A percentile compares a stretch with the other conserved stretches of the same genome.
phyloP scores from a whole-genome alignment of 2,113 vertebrate genomes.

The Nannospalax galili region DNA sequence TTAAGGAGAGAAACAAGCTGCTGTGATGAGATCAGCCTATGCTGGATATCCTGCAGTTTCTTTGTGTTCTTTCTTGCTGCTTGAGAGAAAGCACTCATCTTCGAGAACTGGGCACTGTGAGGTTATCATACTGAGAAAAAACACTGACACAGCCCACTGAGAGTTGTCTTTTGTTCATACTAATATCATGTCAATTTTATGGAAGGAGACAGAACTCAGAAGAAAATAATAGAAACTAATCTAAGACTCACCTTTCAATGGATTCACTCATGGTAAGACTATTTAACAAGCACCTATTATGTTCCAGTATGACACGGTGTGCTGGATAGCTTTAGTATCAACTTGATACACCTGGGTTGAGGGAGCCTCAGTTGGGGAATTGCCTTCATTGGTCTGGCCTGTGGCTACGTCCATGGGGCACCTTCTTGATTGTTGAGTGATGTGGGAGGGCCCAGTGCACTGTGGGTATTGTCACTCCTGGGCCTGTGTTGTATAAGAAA shows the following conservation, averaged over 20 bases:
- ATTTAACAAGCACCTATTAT: neutral
- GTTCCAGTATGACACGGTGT: neutral
- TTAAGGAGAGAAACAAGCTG: slow-evolving; percentile 68
- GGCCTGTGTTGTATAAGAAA: no score
- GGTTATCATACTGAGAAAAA: neutral
- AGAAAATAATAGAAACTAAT: neutral
- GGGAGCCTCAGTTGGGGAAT: no score
- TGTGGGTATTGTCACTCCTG: no score
- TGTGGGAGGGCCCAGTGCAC: no score
- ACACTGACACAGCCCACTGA: neutral
- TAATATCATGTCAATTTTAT: slow-evolving; percentile 9
- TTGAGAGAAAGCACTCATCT: slow-evolving; percentile 11
- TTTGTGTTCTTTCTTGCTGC: slow-evolving; percentile 8
- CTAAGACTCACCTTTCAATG: neutral
- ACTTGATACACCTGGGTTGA: no score
- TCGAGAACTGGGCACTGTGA: neutral
- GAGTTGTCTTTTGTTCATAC: neutral
- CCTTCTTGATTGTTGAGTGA: no score
- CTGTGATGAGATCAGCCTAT: slow-evolving; percentile 53
- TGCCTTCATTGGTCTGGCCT: no score
- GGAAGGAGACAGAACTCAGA: slow-evolving; percentile 35
- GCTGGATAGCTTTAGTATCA: no score
- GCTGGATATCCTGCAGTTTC: slow-evolving; percentile 55
- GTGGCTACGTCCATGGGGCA: no score
- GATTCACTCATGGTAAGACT: neutral